phyloP scores from a whole-genome alignment of 2,797 vertebrate species.

The Petrocephalus sullivani region DNA sequence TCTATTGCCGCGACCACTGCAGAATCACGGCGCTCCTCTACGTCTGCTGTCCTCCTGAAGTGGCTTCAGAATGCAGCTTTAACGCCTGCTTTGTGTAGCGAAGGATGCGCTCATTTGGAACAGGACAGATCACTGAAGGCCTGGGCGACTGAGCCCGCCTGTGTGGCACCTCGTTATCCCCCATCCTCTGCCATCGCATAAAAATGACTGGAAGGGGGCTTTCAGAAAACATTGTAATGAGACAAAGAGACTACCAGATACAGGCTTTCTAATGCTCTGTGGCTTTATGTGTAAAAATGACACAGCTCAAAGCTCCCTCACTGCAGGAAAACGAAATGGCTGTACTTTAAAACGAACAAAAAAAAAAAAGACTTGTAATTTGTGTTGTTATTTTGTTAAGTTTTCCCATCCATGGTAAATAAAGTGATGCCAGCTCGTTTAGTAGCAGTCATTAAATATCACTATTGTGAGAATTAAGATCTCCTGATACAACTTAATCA shows the following conservation, averaged over 20 bases:
- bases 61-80: background rate
- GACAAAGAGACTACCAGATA: background rate
- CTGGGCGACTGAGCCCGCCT: background rate
- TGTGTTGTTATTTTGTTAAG: background rate
- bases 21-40: background rate
- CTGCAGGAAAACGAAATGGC: background rate
- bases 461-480: background rate
- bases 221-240: background rate
- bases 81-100: background rate
- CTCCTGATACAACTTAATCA: background rate
- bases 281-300: background rate
- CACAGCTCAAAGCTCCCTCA: background rate
- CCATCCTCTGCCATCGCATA: background rate
- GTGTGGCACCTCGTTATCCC: background rate
- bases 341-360: background rate
- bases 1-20: background rate
- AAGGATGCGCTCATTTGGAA: background rate
- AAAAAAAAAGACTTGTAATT: background rate
- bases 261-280: background rate
- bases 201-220: background rate
- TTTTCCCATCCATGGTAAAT: conserved; percentile 5
- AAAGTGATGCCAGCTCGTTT: background rate
- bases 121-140: background rate
- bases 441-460: background rate
- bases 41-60: background rate